Evolutionary conservation across 2,113 vertebrate species (phyloP), one percentile per base, ranked within the genome.

Genomic region (Bufo bufo): DNA sequence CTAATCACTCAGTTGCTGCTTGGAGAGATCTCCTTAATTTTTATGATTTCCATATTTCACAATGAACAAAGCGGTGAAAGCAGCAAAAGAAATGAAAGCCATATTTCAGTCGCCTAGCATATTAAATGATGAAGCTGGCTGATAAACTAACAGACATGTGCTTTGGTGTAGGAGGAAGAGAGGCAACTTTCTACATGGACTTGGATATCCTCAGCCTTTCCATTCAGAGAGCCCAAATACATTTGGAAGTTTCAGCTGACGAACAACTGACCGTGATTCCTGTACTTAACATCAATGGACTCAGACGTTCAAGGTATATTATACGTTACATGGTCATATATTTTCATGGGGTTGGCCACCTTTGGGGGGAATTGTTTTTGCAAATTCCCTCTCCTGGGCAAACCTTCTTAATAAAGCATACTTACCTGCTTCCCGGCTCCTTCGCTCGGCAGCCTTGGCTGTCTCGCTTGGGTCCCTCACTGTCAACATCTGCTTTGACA

Each of bases 191-290:
- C 58, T 89, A 94, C 66, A 85, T 96, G 72, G 91, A 89, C 63
- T 69, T 87, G 61, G 95, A 96, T 20, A 91, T 94, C 71, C 86
- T 93, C 54, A 93, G 92, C 0, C 43, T 92, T 66, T 81, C 83
- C 0, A 65, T 95, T 0, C 88, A 58, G 12, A 90, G 93, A 69
- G 95, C 93, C 0, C 95, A 96, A 91, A 91, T 96, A 82, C 95
- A 96, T 92, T 92, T 96, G 23, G 92, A 95, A 1, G 63, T 96
- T 6, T 91, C 92, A 58, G 94, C 95, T 89, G 93, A 94, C 0
- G 91, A 93, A 4, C 90, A 92, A 50, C 88, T 95, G 20, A 91
- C 92, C 6, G 77, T 96, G 54, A 90, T 84, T 2, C 95, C 95
- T 0, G 85, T 92, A 63, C 92, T 96, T 47, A 92, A 91, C 2